Evolutionary conservation across 2,797 vertebrate genomes (phyloP).

Genomic region (Manis crassicaudata): DNA sequence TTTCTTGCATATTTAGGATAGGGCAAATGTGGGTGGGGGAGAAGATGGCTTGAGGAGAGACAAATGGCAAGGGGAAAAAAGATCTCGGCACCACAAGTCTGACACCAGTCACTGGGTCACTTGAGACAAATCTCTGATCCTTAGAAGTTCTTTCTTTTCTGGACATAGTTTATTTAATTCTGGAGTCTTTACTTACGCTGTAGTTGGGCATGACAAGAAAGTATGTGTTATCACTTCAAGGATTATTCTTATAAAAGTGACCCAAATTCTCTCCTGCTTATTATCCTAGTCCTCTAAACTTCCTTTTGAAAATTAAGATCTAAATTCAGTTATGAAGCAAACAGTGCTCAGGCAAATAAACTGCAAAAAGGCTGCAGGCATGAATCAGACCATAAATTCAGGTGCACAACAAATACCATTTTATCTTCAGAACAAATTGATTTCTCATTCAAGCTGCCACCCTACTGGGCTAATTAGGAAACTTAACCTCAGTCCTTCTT

Average conservation of each 20-base stretch:
- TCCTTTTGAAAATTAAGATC: background rate
- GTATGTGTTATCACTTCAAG: background rate
- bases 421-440: conserved; percentile 10
- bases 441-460: background rate
- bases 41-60: background rate
- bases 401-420: background rate
- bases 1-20: background rate
- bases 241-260: background rate
- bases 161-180: background rate
- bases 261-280: background rate
- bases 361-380: background rate
- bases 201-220: background rate
- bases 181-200: background rate
- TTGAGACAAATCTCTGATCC: background rate
- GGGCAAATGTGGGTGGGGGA: background rate
- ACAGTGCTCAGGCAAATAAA: background rate
- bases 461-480: background rate
- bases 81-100: background rate
- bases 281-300: conserved; percentile 26
- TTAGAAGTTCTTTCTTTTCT: conserved; percentile 12
- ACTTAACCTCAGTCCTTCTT: background rate
- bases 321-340: conserved; percentile 34
- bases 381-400: conserved; percentile 18
- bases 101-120: background rate
- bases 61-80: background rate